Evolutionary conservation across 1,140 invertebrate species (phyloP), one percentile per base, ranked within the genome.

Genomic region (Rhysida immarginata): DNA sequence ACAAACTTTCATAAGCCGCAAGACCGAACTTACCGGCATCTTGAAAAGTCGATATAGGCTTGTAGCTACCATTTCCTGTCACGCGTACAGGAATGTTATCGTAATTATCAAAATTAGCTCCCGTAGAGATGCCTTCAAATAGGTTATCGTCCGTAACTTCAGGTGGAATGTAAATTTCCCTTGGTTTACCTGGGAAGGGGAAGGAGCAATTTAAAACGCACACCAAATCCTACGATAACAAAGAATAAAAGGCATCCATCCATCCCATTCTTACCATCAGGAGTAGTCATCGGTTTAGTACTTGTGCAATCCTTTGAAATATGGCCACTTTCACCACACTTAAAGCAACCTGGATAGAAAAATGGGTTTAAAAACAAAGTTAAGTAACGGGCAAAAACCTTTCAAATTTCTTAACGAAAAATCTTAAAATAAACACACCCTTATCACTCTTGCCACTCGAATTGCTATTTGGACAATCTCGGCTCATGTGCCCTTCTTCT

Each of bases 101-200:
- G 64, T 89, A 93, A 61, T 89, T 87, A 27, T 81, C 76, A 68
- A 96, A 96, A 68, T 96, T 94, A 5, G 91, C 89, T 0, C 92
- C 5, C 76, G 76, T 1, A 77, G 74, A 5, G 87, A 84, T 0
- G 24, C 62, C 59, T 16, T 74, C 75, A 62, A 88, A 90, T 3
- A 92, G 74, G 42, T 79, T 79, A 1, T 74, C 70, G 51, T 87
- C 85, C 58, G 85, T 78, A 0, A 82, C 76, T 26, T 90, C 83
- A 0, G 82, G 81, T 0, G 93, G 92, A 52, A 93, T 79, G 61
- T 96, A 96, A 55, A 50, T 26, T 57, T 53, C 20, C 56, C 48
- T 29, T 54, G n/a, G 45, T 24, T 24, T 59, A 43, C 16, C 5
- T 8, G 5, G 16, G 16, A 8, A 8, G 29, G 16, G 16, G 16